Evolutionary conservation across 2,888 invertebrate species (phyloP), one percentile per base, ranked within the genome.

Genomic region (Cerastis rubricosa): DNA sequence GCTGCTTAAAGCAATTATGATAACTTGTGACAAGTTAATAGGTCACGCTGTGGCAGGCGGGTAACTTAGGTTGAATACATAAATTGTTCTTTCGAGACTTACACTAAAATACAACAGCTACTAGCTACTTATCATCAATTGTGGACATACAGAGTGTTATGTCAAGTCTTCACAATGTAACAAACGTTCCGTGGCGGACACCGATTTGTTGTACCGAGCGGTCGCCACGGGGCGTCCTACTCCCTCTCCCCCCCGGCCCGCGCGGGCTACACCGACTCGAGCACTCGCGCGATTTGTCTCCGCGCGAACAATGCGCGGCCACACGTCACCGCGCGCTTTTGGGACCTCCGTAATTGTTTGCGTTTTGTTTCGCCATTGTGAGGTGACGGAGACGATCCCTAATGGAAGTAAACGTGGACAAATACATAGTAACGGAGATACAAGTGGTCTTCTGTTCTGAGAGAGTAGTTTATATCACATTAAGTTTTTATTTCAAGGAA

Each of bases 341-440:
- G 65, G 65, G 82, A 29, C 68, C 25, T 35, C 35, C n/a, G 78
- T 72, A 72, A 82, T 78, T 82, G 72, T 70, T 77, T 47, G 78
- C 61, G 66, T 72, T 82, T 78, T 82, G 72, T 82, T 78, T 78
- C 61, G 67, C 78, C 29, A 67, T 78, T 81, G 82, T 82, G 49
- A 14, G 63, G 59, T 22, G 64, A 68, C 77, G 43, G 54, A 69
- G 65, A 51, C 45, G 61, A 57, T 49, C 19, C 43, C 47, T 72
- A 72, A 82, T 78, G 81, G 72, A 61, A 72, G 43, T 40, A 66
- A 77, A 72, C 71, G 66, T 66, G 17, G 69, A 82, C 78, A 78
- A 77, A 81, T 57, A 57, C 17, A 29, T 72, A 76, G 67, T 54
- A 35, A 57, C 17, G 59, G 49, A 40, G 54, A 35, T 35, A 35